Evolutionary conservation across 30 jellyfish, hydroid and myxozoan species (phyloP).

Genomic region (Aurelia sp.): DNA sequence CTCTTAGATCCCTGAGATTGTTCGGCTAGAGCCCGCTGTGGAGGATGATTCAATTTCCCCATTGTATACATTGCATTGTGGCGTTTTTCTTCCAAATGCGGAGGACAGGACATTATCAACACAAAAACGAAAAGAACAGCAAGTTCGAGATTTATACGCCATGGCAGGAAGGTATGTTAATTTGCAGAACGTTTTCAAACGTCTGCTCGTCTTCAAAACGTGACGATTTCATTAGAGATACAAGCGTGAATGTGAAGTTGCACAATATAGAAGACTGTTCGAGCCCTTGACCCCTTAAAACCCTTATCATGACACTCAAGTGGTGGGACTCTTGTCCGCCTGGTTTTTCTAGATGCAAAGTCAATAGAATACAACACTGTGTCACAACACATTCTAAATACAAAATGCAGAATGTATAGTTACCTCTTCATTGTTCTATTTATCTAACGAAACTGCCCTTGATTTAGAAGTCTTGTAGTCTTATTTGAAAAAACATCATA

Average conservation of each 20-base stretch:
- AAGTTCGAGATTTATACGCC: constrained; percentile 55
- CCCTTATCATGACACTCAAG: too few species aligned
- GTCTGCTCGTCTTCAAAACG: not conserved
- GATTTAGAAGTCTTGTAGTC: too few species aligned
- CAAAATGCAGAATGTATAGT: too few species aligned
- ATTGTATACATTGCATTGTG: constrained; percentile 81
- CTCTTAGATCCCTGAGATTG: constrained; percentile 41
- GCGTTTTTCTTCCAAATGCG: constrained; percentile 56
- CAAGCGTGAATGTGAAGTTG: not conserved
- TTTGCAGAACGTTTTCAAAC: not conserved
- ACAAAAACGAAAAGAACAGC: not conserved
- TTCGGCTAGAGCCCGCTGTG: constrained; percentile 43
- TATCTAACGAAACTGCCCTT: too few species aligned
- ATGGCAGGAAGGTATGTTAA: constrained; percentile 80
- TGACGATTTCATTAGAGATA: not conserved
- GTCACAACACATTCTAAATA: too few species aligned
- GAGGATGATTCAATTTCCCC: constrained; percentile 70
- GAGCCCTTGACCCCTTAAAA: too few species aligned
- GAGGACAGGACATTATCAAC: constrained; percentile 31
- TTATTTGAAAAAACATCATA: not conserved
- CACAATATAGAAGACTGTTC: too few species aligned
- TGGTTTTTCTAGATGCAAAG: too few species aligned
- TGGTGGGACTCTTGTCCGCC: too few species aligned
- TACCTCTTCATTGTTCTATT: too few species aligned
- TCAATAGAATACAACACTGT: too few species aligned